Percentiles rank a stretch among this genome's conserved stretches.
phyloP scores from a whole-genome alignment of 2,113 vertebrate genomes.

The Neogobius melanostomus region DNA sequence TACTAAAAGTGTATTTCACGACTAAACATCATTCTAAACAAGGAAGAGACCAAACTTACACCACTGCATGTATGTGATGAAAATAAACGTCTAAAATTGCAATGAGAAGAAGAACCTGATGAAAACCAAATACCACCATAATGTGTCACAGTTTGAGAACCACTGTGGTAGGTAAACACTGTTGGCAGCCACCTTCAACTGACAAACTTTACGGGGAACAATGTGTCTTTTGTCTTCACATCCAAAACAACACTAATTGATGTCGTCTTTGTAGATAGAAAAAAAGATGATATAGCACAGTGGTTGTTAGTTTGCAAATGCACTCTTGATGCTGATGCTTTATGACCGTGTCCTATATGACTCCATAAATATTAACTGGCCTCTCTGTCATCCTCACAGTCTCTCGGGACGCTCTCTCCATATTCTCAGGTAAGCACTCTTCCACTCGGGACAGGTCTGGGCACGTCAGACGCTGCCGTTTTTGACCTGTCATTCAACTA shows the following conservation, averaged over 20 bases:
- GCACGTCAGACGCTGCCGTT: constrained; percentile 21
- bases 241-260: background rate
- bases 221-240: background rate
- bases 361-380: constrained; percentile 17
- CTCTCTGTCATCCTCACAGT: constrained; percentile 75
- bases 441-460: constrained; percentile 15
- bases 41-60: too few species aligned
- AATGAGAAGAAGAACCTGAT: too few species aligned
- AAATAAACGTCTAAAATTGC: too few species aligned
- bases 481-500: constrained; percentile 8
- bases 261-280: background rate
- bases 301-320: constrained; percentile 1
- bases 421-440: constrained; percentile 89
- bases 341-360: background rate
- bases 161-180: too few species aligned
- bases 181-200: too few species aligned
- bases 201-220: background rate
- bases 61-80: too few species aligned
- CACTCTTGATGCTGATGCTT: background rate
- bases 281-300: background rate
- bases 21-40: too few species aligned
- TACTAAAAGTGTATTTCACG: too few species aligned
- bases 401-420: constrained; percentile 90
- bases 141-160: too few species aligned
- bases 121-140: too few species aligned